Base-by-base conservation (phyloP, 2,888 invertebrate genomes). In the Mesorhabditis spiculigera region DNA sequence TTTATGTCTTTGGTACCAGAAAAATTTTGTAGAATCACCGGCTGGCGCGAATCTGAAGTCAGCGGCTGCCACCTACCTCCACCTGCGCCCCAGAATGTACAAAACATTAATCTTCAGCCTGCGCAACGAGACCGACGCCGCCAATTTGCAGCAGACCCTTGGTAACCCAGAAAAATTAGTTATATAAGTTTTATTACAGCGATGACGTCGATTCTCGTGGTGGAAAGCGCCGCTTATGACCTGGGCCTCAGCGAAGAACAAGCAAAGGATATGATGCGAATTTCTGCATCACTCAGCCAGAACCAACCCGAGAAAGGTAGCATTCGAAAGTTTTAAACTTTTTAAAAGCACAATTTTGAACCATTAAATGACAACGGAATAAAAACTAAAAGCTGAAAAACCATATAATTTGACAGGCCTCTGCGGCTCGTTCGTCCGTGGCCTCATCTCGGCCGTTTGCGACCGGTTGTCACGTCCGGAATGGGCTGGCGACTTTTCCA, bases 111-210 rank as follows among this genome's bases (percentile, higher is more conserved):
- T 93, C 87, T 92, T 91, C 86, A 92, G 93, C 4, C 88, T 94
- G 42, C 91, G 92, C 88, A 91, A 91, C 65, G 94, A 94, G 87
- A 90, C 90, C 0, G 94, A 94, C 88, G 90, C 93, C 0, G 90
- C 91, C 78, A 94, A 94, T 87, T 92, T 93, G 4, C 93, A 94
- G 85, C 92, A 93, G 91, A 87, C 94, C 50, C 88, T 94, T 58
- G 91, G 91, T 88, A 65, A 65, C 42, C 44, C 43, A 13, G 42
- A 41, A 65, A 43, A 13, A 43, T 13, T 16, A 43, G 10, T 16
- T 16, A 63, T 16, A 63, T 63, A 63, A 63, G 28, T 8, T 44
- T 5, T 45, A 16, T 68, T 78, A 64, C 65, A 70, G 75, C 79
- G 8, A 71, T 81, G 45, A 80, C 76, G 43, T 76, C 75, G 4